A percentile compares a stretch with the other conserved stretches of the same genome.
Conservation (phyloP, 2,888 invertebrate genomes). For the Spisula subtruncata region DNA sequence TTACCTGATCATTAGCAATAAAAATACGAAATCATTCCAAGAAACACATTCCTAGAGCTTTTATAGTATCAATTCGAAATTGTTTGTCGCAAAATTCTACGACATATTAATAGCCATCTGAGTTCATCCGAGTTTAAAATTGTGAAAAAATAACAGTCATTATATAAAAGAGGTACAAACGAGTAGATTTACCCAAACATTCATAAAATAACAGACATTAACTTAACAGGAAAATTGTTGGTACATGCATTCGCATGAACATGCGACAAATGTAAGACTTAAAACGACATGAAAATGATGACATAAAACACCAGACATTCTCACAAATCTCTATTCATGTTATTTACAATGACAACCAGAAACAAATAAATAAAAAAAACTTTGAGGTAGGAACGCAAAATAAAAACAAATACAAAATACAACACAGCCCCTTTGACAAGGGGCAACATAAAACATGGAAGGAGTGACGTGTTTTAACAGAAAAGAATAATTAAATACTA, state of each 20-base stretch:
- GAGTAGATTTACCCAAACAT: not conserved
- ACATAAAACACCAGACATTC: slow-evolving; percentile 1
- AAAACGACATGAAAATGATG: not conserved
- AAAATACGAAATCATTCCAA: not conserved
- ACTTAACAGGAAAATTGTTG: not conserved
- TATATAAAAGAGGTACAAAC: not conserved
- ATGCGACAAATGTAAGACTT: not conserved
- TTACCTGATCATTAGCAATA: not conserved
- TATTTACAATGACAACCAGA: slow-evolving; percentile 15
- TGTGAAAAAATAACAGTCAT: not conserved
- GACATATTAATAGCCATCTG: not conserved
- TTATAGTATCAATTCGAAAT: not conserved
- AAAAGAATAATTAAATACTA: no score
- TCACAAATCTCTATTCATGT: not conserved
- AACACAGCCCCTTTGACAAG: not conserved
- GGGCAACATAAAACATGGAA: slow-evolving; percentile 24
- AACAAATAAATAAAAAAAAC: slow-evolving; percentile 18
- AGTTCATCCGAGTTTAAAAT: no score
- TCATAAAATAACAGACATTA: not conserved
- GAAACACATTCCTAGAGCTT: not conserved
- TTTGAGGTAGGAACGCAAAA: slow-evolving; percentile 29
- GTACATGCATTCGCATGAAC: not conserved
- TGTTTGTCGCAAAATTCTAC: not conserved
- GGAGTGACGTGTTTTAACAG: no score
- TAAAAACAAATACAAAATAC: slow-evolving; percentile 28